Evolutionary conservation across 2,113 vertebrate species (phyloP).

Genomic region (Tetrao urogallus): DNA sequence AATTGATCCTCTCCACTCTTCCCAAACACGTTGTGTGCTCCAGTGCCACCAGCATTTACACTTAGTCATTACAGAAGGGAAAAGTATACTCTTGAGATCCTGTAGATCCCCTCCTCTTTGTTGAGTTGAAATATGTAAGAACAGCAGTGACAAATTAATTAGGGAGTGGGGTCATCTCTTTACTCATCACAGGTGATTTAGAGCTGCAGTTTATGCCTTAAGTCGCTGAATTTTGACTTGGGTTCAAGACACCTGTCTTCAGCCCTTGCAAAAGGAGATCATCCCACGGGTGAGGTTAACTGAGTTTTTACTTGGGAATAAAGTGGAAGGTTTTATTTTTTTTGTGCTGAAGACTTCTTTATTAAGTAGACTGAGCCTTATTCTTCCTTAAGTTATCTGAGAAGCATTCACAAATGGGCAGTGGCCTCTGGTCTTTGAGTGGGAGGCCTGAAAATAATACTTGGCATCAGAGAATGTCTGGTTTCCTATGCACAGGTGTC

Average conservation of each 20-base stretch:
- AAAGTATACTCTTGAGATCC: background rate
- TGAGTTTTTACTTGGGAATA: background rate
- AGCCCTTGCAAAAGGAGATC: background rate
- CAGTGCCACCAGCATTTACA: background rate
- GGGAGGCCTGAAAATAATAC: background rate
- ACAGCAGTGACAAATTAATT: background rate
- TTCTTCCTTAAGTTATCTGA: background rate
- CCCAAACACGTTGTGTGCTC: rapidly evolving
- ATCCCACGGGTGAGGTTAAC: background rate
- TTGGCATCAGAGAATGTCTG: background rate
- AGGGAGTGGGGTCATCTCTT: background rate
- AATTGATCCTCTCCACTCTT: background rate
- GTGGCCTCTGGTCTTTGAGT: background rate
- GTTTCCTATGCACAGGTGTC: background rate
- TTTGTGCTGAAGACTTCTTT: background rate
- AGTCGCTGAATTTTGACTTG: background rate
- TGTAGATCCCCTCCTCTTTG: background rate
- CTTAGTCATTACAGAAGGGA: background rate
- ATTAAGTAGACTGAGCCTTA: background rate
- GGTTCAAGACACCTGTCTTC: background rate
- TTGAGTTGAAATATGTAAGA: background rate
- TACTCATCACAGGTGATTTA: background rate
- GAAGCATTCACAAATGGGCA: background rate
- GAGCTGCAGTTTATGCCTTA: background rate
- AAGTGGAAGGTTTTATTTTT: background rate